Percentiles rank a stretch among this genome's conserved stretches.
Conservation (phyloP, 2,888 invertebrate genomes). For the Scrobipalpa costella region DNA sequence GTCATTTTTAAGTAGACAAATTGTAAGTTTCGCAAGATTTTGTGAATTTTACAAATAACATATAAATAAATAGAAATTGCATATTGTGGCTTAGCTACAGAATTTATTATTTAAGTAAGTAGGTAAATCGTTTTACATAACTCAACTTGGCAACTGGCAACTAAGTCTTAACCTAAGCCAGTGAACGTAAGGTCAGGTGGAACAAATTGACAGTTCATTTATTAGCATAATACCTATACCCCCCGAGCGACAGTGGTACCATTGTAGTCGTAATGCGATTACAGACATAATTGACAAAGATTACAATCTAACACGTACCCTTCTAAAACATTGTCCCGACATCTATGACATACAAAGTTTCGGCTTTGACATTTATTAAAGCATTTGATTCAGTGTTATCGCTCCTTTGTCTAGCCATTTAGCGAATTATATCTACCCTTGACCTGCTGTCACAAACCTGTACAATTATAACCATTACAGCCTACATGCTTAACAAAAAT, state of each 20-base stretch:
- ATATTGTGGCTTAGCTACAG: background rate
- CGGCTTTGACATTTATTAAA: conserved; percentile 55
- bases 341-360: conserved; percentile 28
- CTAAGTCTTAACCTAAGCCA: background rate
- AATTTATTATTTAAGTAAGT: background rate
- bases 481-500: conserved; percentile 26
- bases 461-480: conserved; percentile 28
- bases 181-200: conserved; percentile 63
- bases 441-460: conserved; percentile 43
- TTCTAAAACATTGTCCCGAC: conserved; percentile 14
- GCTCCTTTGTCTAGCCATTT: conserved; percentile 53
- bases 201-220: conserved; percentile 55
- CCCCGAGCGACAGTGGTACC: conserved; percentile 40
- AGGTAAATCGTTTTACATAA: conserved; percentile 2
- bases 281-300: conserved; percentile 56
- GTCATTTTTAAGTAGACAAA: no score
- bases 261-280: conserved; percentile 57
- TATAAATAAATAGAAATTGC: no score
- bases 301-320: conserved; percentile 42
- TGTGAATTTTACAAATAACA: no score
- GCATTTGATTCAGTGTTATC: conserved; percentile 49
- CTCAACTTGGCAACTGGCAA: background rate
- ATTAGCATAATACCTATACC: conserved; percentile 50
- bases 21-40: no score
- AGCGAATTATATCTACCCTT: conserved; percentile 47